Conservation (phyloP, 2,888 invertebrate genomes). For the Pyrrhia umbra region DNA sequence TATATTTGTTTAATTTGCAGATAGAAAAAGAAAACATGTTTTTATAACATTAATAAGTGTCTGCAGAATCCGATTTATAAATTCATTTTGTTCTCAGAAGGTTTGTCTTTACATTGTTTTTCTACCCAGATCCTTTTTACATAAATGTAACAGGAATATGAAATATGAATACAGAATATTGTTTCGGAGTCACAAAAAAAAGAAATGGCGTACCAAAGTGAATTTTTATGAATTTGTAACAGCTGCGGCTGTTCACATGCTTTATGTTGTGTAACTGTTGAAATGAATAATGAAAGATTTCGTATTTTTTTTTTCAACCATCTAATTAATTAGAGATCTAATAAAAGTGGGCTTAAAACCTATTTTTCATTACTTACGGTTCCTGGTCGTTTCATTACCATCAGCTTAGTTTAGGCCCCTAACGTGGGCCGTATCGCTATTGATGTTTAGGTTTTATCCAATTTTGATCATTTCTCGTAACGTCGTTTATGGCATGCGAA, state of each 20-base stretch:
- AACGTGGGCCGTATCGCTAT: no score
- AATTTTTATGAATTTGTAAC: slow-evolving; percentile 56
- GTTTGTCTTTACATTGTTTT: slow-evolving; percentile 40
- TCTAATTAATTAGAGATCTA: no score
- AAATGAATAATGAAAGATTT: not conserved
- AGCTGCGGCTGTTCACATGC: slow-evolving; percentile 41
- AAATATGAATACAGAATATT: slow-evolving; percentile 58
- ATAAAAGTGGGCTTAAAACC: not conserved
- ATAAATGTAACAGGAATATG: slow-evolving; percentile 62
- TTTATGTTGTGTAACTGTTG: slow-evolving; percentile 32
- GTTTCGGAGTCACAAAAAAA: slow-evolving; percentile 43
- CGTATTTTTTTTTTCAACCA: slow-evolving; percentile 11
- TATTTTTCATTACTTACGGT: slow-evolving; percentile 14
- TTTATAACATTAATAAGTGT: not conserved
- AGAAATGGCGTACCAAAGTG: slow-evolving; percentile 30
- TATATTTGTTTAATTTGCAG: not conserved
- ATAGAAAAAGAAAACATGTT: not conserved
- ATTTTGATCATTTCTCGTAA: slow-evolving; percentile 57
- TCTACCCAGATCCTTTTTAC: slow-evolving; percentile 41
- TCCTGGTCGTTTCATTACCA: slow-evolving; percentile 52
- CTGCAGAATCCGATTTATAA: slow-evolving; percentile 20
- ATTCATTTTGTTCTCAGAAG: slow-evolving; percentile 30
- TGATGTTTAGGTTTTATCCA: not conserved
- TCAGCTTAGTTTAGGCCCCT: no score
- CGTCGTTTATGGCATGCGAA: slow-evolving; percentile 67